A percentile compares a stretch with the other conserved stretches of the same genome.
phyloP scores from a whole-genome alignment of 2,113 vertebrate genomes.

The Emberiza fucata region DNA sequence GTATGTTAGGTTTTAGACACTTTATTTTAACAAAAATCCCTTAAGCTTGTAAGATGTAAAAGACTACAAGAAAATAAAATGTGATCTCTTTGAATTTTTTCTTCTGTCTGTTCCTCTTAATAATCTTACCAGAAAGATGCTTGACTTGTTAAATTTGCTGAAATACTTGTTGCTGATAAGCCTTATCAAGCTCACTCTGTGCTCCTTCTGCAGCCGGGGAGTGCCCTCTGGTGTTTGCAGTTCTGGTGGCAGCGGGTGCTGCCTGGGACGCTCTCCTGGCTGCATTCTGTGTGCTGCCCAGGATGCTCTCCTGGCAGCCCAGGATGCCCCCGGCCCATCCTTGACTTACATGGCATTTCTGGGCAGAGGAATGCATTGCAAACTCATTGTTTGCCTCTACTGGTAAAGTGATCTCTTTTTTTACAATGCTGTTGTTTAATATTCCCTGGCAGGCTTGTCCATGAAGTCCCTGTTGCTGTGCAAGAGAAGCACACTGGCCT shows the following conservation, averaged over 20 bases:
- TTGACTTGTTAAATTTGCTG: background rate
- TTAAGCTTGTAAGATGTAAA: background rate
- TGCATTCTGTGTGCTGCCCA: background rate
- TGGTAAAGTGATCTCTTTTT: background rate
- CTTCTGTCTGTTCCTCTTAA: background rate
- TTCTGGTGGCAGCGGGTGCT: rapidly evolving
- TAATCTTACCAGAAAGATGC: background rate
- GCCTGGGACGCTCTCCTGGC: too few relatives aligned
- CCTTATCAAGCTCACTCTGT: background rate
- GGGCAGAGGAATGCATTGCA: too few relatives aligned
- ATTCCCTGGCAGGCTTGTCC: background rate
- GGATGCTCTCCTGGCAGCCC: background rate
- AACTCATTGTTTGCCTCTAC: background rate
- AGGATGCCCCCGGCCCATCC: background rate
- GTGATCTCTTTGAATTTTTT: background rate
- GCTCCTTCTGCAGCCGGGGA: background rate
- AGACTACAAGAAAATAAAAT: background rate
- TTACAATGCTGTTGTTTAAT: background rate
- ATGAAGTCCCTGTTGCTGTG: background rate
- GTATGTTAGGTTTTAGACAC: background rate
- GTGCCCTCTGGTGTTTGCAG: background rate
- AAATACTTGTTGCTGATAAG: background rate
- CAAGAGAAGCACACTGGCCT: too few relatives aligned
- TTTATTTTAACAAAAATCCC: background rate
- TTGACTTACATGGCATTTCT: rapidly evolving